These are phyloP conservation scores for Noctua fimbriata DNA, from an alignment of 2,888 invertebrate species.

Conservation along the genomic window DNA sequence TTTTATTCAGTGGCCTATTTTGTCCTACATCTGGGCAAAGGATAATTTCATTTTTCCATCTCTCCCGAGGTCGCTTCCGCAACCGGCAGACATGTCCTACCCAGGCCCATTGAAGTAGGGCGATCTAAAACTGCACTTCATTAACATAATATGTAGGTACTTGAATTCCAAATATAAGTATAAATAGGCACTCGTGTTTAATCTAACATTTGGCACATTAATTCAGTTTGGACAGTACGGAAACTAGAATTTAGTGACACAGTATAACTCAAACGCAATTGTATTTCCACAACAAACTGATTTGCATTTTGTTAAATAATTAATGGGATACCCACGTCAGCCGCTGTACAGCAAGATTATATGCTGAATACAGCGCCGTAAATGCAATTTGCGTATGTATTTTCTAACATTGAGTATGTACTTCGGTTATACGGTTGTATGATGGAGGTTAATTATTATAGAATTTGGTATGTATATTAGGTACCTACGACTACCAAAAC, in stretches of 20 bases:
- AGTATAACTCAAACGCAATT: slow-evolving; percentile 33
- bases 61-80: background rate
- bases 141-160: background rate
- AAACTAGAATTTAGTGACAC: slow-evolving; percentile 42
- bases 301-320: slow-evolving; percentile 65
- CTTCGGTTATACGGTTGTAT: background rate
- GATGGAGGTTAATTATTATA: background rate
- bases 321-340: slow-evolving; percentile 51
- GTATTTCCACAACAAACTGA: slow-evolving; percentile 49
- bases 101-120: background rate
- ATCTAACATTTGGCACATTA: slow-evolving; percentile 10
- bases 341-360: slow-evolving; percentile 33
- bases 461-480: background rate
- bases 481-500: background rate
- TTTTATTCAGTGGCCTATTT: background rate
- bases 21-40: background rate
- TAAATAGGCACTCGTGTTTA: background rate
- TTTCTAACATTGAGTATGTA: slow-evolving; percentile 22
- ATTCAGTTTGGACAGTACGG: slow-evolving; percentile 30
- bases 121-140: background rate
- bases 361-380: slow-evolving; percentile 31
- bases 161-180: background rate
- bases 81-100: background rate
- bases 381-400: slow-evolving; percentile 53
- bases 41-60: background rate